Conservation (phyloP, 2,888 invertebrate species). For the Drosophila monieri region DNA sequence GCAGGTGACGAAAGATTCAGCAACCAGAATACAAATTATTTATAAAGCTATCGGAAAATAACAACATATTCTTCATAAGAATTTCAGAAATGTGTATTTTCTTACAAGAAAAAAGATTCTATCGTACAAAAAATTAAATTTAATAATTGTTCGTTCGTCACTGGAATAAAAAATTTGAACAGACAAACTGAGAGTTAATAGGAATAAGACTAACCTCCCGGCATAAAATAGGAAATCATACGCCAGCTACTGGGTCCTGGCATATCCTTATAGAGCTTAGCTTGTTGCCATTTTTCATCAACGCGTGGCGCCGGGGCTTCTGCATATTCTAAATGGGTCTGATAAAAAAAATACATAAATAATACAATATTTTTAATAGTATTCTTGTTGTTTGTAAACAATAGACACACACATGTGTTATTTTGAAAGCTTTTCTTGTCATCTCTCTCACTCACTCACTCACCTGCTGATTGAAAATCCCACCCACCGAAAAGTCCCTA, state of each 20-base stretch:
- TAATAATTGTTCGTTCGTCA: no score
- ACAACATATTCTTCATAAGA: no score
- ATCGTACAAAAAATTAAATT: no score
- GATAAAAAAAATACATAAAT: neutral
- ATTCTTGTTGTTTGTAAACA: constrained; percentile 63
- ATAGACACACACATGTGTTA: constrained; percentile 1
- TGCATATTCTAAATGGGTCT: constrained; percentile 43
- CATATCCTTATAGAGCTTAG: constrained; percentile 65
- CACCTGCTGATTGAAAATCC: constrained; percentile 61
- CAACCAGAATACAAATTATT: neutral
- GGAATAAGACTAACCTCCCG: constrained; percentile 67
- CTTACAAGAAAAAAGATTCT: no score
- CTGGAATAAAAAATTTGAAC: no score
- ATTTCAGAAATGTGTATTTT: no score
- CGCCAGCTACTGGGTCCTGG: constrained; percentile 73
- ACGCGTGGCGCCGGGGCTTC: constrained; percentile 46
- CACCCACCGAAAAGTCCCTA: constrained; percentile 32
- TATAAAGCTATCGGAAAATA: neutral
- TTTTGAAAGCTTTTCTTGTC: constrained; percentile 23
- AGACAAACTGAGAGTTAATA: no score
- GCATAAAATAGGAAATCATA: constrained; percentile 69
- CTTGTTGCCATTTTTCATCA: constrained; percentile 72
- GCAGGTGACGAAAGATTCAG: no score
- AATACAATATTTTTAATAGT: constrained; percentile 4
- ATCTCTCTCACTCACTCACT: constrained; percentile 37